A percentile compares a stretch with the other conserved stretches of the same genome.
Evolutionary conservation across 2,888 invertebrate species (phyloP).

Genomic region (Leucophora obtusa): DNA sequence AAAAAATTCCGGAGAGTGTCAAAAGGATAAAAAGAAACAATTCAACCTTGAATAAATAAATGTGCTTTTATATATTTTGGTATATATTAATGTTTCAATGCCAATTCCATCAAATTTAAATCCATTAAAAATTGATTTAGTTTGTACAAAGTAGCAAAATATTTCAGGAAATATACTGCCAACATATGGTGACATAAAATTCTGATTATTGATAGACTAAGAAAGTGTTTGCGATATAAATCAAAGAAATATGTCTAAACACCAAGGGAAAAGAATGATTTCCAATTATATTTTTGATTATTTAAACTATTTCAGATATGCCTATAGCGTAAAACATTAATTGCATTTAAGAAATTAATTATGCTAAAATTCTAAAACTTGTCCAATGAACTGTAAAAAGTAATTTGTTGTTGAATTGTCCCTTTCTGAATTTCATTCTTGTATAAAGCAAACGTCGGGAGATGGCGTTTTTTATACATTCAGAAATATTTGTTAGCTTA

Average conservation of each 20-base stretch:
- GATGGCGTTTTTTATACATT: too few relatives aligned
- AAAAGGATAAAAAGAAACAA: background rate
- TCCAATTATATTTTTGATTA: background rate
- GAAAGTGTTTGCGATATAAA: conserved; percentile 6
- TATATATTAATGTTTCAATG: conserved; percentile 27
- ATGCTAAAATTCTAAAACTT: too few relatives aligned
- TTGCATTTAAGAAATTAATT: too few relatives aligned
- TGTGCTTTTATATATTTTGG: conserved; percentile 3
- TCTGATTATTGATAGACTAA: background rate
- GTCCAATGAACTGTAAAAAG: too few relatives aligned
- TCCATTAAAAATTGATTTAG: conserved; percentile 45
- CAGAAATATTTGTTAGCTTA: too few relatives aligned
- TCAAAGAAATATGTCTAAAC: background rate
- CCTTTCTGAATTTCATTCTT: too few relatives aligned
- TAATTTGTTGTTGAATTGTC: too few relatives aligned
- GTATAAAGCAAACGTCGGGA: too few relatives aligned
- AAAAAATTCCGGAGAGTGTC: background rate
- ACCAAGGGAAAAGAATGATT: background rate
- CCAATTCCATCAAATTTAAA: conserved; percentile 48
- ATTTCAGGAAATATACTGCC: background rate
- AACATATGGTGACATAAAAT: background rate
- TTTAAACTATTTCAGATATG: too few relatives aligned
- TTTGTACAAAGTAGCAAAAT: background rate
- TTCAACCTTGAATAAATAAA: conserved; percentile 22
- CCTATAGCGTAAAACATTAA: too few relatives aligned